Percentiles rank a stretch among this genome's conserved stretches.
phyloP scores from a whole-genome alignment of 2,888 invertebrate genomes.

The Globia sparganii region DNA sequence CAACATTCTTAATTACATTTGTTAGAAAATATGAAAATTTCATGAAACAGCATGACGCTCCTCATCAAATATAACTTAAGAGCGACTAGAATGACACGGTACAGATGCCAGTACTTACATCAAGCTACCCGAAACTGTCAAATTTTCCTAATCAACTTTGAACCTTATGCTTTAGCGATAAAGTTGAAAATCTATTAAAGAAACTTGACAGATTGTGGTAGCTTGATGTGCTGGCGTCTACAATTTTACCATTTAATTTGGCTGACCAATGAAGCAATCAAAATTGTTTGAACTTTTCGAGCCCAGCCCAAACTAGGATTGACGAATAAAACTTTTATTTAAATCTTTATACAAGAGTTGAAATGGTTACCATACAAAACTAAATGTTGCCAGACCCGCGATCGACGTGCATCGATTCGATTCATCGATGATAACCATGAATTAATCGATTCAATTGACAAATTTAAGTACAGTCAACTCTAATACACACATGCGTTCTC shows the following conservation, averaged over 20 bases:
- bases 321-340: background rate
- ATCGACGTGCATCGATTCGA: background rate
- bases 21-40: background rate
- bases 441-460: background rate
- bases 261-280: background rate
- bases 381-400: constrained; percentile 15
- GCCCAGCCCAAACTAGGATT: constrained; percentile 30
- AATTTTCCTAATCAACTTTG: no score
- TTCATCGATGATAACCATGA: background rate
- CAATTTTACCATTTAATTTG: background rate
- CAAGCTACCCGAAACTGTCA: no score
- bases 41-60: background rate
- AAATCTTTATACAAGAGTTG: constrained; percentile 32
- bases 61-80: background rate
- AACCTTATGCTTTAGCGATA: no score
- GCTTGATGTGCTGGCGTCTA: no score
- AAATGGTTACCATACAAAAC: constrained; percentile 13
- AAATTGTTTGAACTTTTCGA: constrained; percentile 8
- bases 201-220: no score
- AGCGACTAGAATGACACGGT: constrained; percentile 1
- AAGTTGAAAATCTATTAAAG: no score
- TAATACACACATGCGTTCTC: background rate
- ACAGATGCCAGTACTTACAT: no score
- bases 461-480: background rate
- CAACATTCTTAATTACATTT: background rate